These are phyloP conservation scores for Lithophane leautieri DNA, from an alignment of 2,888 invertebrate species.

Conservation along the genomic window DNA sequence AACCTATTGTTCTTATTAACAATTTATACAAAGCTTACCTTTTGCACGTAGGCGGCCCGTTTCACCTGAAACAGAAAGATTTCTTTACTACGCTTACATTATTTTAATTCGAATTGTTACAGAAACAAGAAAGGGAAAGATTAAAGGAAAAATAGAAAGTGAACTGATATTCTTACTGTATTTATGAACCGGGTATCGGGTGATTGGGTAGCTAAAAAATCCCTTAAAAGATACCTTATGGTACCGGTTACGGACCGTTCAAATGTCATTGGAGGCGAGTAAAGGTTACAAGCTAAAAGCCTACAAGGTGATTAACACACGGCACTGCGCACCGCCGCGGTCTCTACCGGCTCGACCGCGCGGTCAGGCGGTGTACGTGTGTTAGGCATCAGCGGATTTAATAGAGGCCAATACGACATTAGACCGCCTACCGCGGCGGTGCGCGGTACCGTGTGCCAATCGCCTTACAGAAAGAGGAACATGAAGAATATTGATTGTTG, in stretches of 20 bases:
- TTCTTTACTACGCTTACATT: slow-evolving; percentile 21
- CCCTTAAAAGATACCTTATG: neutral
- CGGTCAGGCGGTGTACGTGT: no score
- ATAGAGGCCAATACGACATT: no score
- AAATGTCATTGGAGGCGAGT: neutral
- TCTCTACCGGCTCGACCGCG: no score
- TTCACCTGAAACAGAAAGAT: slow-evolving; percentile 46
- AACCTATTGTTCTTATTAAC: neutral
- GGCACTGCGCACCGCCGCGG: no score
- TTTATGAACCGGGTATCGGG: neutral
- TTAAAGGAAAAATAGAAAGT: neutral
- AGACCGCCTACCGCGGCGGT: no score
- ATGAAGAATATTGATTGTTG: neutral
- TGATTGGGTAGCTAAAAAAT: neutral
- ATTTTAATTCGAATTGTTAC: slow-evolving; percentile 40
- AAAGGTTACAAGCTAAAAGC: no score
- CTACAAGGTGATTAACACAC: no score
- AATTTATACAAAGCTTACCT: slow-evolving; percentile 31
- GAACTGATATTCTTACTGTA: slow-evolving; percentile 8
- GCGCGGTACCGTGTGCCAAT: no score
- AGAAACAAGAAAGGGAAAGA: slow-evolving; percentile 1
- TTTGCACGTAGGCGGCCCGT: slow-evolving; percentile 28
- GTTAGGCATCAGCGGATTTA: no score
- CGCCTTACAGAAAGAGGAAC: no score
- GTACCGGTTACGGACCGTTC: neutral